Conservation (phyloP, 1,140 invertebrate species). For the Onthophagus taurus region DNA sequence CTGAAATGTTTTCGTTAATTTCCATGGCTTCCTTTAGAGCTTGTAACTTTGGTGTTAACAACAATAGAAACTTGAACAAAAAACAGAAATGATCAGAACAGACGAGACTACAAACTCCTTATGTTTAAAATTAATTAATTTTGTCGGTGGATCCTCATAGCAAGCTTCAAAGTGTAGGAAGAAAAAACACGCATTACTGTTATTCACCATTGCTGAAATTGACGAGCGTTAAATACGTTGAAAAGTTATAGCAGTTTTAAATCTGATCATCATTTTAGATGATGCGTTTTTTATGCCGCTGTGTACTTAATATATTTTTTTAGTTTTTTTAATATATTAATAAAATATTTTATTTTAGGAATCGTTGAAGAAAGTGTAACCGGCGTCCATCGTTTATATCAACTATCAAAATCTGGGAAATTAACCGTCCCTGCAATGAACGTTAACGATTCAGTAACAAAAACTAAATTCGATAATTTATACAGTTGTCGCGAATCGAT, state of each 20-base stretch:
- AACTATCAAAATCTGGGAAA: constrained; percentile 90
- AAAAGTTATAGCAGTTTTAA: constrained; percentile 5
- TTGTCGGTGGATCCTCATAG: too few species aligned
- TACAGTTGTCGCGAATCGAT: constrained; percentile 87
- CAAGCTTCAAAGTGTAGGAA: too few species aligned
- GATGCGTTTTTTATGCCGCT: background rate
- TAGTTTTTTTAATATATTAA: background rate
- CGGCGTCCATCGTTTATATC: constrained; percentile 92
- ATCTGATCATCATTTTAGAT: constrained; percentile 3
- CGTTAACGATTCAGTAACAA: constrained; percentile 96
- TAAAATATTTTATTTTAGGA: constrained; percentile 44
- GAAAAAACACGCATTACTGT: too few species aligned
- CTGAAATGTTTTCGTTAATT: too few species aligned
- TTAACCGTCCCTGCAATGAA: constrained; percentile 98
- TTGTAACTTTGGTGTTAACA: too few species aligned
- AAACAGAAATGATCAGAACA: too few species aligned
- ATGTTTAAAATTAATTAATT: too few species aligned
- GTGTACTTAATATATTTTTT: background rate
- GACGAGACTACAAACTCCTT: too few species aligned
- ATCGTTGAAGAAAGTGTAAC: constrained; percentile 98
- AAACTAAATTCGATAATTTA: constrained; percentile 98
- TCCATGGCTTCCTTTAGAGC: too few species aligned
- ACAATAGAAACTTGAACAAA: too few species aligned
- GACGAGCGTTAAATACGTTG: too few species aligned
- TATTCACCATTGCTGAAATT: too few species aligned